Base-by-base conservation (phyloP, 2,797 vertebrate genomes). In the Borostomias antarcticus region DNA sequence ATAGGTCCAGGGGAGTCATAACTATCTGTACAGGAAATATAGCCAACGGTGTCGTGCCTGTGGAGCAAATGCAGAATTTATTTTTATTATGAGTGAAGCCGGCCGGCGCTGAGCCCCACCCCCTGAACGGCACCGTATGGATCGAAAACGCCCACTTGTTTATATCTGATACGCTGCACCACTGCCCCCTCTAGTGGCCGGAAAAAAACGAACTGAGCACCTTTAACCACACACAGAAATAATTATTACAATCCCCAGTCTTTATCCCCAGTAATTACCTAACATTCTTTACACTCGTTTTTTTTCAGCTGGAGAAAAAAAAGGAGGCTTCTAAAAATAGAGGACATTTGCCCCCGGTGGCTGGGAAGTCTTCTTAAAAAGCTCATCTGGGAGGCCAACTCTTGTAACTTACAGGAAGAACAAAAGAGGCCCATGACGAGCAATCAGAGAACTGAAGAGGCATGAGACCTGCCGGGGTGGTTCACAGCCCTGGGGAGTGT, bases 361-460 rank as follows among this genome's bases (percentile, higher is more conserved):
- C 45, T 60, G 29, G 40, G 30, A 51, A n/a, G 28, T 21, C 37
- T 62, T 23, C 65, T 9, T 45, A 25, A 47, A 43, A 53, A 53
- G 45, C 15, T 45, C 48, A 28, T 47, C 19, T 29, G 62, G 68
- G 50, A 64, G 21, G 57, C 19, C 52, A 26, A 28, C 26, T 59
- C 51, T 69, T n/a, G 35, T 29, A 26, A 53, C 47, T 29, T 19
- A 29, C 54, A 59, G 26, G 26, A 58, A 77, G 33, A 85, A 81
- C 63, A 81, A 79, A 82, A 79, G 68, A 72, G 69, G 56, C 71
- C 62, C 66, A 68, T 77, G 78, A 79, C n/a, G 67, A 85, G 72
- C 28, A 40, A 78, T 74, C 65, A 26, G 75, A 67, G 77, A 78
- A 73, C 65, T 66, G 58, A 59, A 69, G 69, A 59, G 74, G 68